Base-by-base conservation (phyloP, 2,113 vertebrate genomes). In the Podiceps cristatus region DNA sequence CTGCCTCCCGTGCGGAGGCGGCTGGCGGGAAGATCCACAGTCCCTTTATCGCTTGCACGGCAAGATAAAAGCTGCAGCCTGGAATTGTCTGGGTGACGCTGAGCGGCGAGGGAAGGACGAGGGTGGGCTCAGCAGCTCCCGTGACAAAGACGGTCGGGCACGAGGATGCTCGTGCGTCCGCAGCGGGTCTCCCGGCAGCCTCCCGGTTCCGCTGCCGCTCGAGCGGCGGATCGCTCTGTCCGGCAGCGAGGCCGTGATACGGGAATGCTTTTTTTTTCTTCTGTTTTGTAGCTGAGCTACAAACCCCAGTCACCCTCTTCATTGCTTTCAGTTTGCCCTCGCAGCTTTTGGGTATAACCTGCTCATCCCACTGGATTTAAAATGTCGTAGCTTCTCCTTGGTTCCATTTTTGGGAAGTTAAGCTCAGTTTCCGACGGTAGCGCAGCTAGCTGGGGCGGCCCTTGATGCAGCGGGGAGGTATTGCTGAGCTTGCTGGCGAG, bases 401-500 rank as follows among this genome's bases (percentile, higher is more conserved):
- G 24, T 18, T 50, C 44, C 1, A 0, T 42, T 77, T 91, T 52
- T 56, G 7, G 25, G 18, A 37, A 11, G 33, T 53, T 27, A 24
- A 50, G 49, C 9, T 55, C 4, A 16, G 7, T 59, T 37, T 9
- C 4, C 2, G 15, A 10, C 5, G 49, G 3, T 27, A 7, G 42
- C 29, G 8, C 37, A 27, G 71, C 29, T 14, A 33, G 37, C 69
- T 9, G 5, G 25, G 22, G 35, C 27, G 33, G 31, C 11, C 0
- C 1, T 28, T 5, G 8, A 7, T 31, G 3, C 19, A 0, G 24
- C 3, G 1, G 37, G n/a, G 63, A 35, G 40, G 8, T 1, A 0
- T 3, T 12, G 11, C 33, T 44, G 72, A 18, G 3, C 55, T 8
- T 5, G 18, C 49, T 18, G 17, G 24, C 22, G 7, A 5, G 3